Evolutionary conservation across 2,797 vertebrate genomes (phyloP).

Genomic region (Diceros bicornis): DNA sequence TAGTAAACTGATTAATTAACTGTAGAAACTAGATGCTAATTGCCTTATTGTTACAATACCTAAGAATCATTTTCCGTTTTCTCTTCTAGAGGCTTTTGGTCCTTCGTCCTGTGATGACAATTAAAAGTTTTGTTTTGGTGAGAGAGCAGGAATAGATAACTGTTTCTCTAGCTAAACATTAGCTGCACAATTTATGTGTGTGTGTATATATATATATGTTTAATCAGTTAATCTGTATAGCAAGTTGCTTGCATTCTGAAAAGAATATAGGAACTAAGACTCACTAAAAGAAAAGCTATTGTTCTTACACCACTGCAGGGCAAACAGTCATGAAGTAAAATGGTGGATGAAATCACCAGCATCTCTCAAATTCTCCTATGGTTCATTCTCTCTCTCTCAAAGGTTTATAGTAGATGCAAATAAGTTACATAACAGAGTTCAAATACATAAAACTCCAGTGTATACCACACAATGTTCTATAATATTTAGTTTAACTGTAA

Average conservation of each 20-base stretch:
- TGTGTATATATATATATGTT: background rate
- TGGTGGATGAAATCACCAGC: background rate
- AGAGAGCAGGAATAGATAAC: background rate
- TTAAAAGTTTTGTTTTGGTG: background rate
- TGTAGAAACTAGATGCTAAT: background rate
- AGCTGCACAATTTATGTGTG: background rate
- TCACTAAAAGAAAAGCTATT: background rate
- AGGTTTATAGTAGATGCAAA: background rate
- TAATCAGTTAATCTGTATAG: background rate
- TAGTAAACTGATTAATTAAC: constrained; percentile 45
- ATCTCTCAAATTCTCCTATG: background rate
- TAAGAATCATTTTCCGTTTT: background rate
- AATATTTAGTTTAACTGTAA: background rate
- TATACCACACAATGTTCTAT: background rate
- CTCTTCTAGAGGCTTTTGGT: background rate
- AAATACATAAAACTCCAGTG: background rate
- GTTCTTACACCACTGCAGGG: background rate
- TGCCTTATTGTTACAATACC: background rate
- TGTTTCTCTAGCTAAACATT: background rate
- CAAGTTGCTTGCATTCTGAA: background rate
- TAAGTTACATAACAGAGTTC: background rate
- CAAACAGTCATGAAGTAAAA: background rate
- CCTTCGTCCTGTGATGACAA: background rate
- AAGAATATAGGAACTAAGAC: background rate
- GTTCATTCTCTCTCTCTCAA: background rate